These are phyloP conservation scores for Drosophila colorata DNA, from an alignment of 2,888 invertebrate genomes.

Conservation along the genomic window DNA sequence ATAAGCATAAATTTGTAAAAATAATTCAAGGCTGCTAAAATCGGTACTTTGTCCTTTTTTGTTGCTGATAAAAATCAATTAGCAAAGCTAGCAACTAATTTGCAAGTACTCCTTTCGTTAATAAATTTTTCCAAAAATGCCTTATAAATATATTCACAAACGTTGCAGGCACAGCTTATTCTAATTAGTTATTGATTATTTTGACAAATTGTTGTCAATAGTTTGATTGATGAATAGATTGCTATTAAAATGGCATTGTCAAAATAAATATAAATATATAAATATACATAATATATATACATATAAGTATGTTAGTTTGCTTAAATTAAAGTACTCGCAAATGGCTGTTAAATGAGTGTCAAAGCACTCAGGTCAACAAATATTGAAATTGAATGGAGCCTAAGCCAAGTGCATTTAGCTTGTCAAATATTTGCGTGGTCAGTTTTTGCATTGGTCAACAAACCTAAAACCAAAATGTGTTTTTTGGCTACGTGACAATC, in stretches of 20 bases:
- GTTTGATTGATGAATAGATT: constrained; percentile 41
- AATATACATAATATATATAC: not conserved
- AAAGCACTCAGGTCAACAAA: constrained; percentile 17
- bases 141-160: not conserved
- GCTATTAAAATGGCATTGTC: constrained; percentile 36
- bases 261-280: constrained; percentile 17
- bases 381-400: constrained; percentile 23
- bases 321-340: constrained; percentile 46
- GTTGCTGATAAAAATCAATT: too few species aligned
- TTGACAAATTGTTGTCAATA: constrained; percentile 9
- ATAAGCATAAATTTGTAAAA: too few species aligned
- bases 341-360: constrained; percentile 49
- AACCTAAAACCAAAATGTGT: constrained; percentile 12
- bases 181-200: constrained; percentile 18
- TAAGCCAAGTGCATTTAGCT: constrained; percentile 44
- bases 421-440: constrained; percentile 42
- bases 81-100: too few species aligned
- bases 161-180: too few species aligned
- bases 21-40: too few species aligned
- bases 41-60: too few species aligned
- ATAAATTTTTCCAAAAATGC: too few species aligned
- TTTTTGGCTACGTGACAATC: constrained; percentile 31
- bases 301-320: constrained; percentile 25
- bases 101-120: too few species aligned
- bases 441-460: constrained; percentile 34